Evolutionary conservation across 1,140 invertebrate species (phyloP).

Genomic region (Drosophila subobscura): DNA sequence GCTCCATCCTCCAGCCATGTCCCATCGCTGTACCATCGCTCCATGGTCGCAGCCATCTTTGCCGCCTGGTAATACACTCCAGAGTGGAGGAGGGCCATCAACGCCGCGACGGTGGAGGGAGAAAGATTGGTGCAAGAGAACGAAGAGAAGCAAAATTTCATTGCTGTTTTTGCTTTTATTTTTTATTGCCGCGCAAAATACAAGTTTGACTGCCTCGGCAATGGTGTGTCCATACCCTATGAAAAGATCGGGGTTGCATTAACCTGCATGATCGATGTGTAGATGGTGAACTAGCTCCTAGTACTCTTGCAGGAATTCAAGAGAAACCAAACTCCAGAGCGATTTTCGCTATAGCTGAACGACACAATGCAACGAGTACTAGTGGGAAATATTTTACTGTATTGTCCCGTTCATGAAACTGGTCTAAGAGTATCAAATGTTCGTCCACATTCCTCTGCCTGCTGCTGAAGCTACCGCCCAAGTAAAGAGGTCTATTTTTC

Average conservation of each 20-base stretch:
- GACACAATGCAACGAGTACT: too few species aligned
- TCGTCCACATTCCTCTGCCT: too few species aligned
- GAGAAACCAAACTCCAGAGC: too few species aligned
- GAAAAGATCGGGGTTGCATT: not conserved
- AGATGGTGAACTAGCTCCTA: too few species aligned
- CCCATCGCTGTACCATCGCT: too few species aligned
- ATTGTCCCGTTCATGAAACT: too few species aligned
- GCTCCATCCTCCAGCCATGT: too few species aligned
- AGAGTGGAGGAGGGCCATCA: conserved; percentile 9
- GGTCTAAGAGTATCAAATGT: too few species aligned
- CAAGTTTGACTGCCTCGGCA: conserved; percentile 63
- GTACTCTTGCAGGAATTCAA: too few species aligned
- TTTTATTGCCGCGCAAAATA: conserved; percentile 78
- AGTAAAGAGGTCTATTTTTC: conserved; percentile 29
- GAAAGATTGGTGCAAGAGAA: conserved; percentile 34
- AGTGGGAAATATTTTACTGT: too few species aligned
- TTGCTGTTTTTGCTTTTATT: conserved; percentile 58
- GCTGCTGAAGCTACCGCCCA: not conserved
- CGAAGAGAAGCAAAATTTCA: conserved; percentile 19
- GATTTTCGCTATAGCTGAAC: too few species aligned
- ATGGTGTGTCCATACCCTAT: conserved; percentile 37
- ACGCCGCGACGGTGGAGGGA: not conserved
- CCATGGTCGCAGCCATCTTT: conserved; percentile 26
- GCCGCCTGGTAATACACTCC: conserved; percentile 39
- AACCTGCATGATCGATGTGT: not conserved